Evolutionary conservation across 2,113 vertebrate species (phyloP).

Genomic region (Mustela nigripes): DNA sequence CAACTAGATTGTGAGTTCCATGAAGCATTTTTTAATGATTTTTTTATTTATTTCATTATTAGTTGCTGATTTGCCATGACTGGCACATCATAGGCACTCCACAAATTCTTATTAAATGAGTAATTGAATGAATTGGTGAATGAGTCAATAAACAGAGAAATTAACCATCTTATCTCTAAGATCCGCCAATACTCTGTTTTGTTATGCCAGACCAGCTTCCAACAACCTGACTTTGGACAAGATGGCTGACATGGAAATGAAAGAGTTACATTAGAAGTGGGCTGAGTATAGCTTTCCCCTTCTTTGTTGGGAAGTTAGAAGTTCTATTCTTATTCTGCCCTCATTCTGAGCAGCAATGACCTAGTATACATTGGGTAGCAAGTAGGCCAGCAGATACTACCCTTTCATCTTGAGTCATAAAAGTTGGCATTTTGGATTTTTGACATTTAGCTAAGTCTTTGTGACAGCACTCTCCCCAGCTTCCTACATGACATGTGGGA

Average conservation of each 20-base stretch:
- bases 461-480: neutral
- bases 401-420: neutral
- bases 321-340: constrained; percentile 55
- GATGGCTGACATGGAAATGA: neutral
- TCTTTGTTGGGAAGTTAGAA: neutral
- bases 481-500: neutral
- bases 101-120: constrained; percentile 24
- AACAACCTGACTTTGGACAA: neutral
- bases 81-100: neutral
- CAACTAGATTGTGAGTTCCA: neutral
- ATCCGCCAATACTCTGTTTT: neutral
- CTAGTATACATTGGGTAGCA: constrained; percentile 10
- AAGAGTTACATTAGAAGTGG: neutral
- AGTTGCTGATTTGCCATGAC: neutral
- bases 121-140: neutral
- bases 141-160: neutral
- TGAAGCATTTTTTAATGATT: neutral
- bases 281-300: neutral
- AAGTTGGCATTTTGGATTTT: constrained; percentile 35
- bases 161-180: neutral
- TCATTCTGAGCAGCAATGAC: constrained; percentile 23
- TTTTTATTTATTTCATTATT: constrained; percentile 3
- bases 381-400: neutral
- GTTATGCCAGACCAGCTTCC: neutral
- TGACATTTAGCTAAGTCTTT: constrained; percentile 39